Evolutionary conservation across 2,113 vertebrate species (phyloP).

Genomic region (Osmerus eperlanus): DNA sequence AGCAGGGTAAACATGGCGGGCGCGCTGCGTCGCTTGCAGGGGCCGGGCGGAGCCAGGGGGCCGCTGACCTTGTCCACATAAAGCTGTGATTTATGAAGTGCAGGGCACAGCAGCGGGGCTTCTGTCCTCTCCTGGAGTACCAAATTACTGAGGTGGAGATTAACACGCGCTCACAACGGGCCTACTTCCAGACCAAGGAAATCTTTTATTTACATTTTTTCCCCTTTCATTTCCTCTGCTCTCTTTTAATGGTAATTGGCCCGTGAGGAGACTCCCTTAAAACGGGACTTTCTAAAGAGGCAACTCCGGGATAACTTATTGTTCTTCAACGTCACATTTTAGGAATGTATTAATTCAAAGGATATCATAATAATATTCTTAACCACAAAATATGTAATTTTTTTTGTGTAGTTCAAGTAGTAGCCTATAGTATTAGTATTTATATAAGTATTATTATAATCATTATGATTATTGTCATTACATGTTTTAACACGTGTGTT

Average conservation of each 20-base stretch:
- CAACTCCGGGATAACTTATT: too few relatives aligned
- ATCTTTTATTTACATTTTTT: constrained; percentile 92
- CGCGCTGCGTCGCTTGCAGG: constrained; percentile 82
- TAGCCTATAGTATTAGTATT: too few relatives aligned
- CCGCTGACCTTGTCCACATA: constrained; percentile 99
- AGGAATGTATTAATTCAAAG: too few relatives aligned
- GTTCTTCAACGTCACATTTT: too few relatives aligned
- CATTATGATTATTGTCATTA: not conserved
- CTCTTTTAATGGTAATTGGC: constrained; percentile 72
- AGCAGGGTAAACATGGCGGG: constrained; percentile 94
- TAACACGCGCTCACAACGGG: constrained; percentile 94
- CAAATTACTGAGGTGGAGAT: constrained; percentile 99
- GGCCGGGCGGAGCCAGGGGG: constrained; percentile 84
- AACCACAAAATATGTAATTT: too few relatives aligned
- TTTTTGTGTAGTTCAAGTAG: too few relatives aligned
- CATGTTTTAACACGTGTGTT: not conserved
- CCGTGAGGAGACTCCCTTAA: constrained; percentile 37
- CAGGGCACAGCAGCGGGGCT: constrained; percentile 97
- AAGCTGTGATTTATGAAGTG: constrained; percentile 99
- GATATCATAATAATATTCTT: too few relatives aligned
- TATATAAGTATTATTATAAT: too few relatives aligned
- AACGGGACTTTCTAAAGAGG: constrained; percentile 17
- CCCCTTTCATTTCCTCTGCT: constrained; percentile 85
- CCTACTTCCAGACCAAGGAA: constrained; percentile 90
- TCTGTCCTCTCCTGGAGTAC: constrained; percentile 98